Conservation (phyloP, 2,888 invertebrate species). For the Platynereis dumerilii region DNA sequence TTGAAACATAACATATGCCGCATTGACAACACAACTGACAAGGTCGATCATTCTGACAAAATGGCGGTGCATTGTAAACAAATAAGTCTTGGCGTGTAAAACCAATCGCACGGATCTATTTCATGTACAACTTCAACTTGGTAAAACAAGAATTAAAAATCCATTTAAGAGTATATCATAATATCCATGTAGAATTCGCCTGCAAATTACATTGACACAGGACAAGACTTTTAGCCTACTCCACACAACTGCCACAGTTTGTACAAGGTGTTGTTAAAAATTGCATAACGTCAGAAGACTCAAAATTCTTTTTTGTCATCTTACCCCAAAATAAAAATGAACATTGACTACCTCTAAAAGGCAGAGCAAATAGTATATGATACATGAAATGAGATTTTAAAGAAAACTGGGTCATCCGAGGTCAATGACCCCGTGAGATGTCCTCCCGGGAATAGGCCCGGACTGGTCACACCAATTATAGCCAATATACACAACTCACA, state of each 20-base stretch:
- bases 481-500: conserved; percentile 1
- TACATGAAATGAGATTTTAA: neutral
- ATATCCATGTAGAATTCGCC: conserved; percentile 7
- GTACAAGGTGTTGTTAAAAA: neutral
- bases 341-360: conserved; percentile 1
- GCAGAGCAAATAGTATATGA: conserved; percentile 3
- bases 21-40: no score
- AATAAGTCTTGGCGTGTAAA: neutral
- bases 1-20: no score
- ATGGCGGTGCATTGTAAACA: no score
- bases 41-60: no score
- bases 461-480: neutral
- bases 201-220: conserved; percentile 8
- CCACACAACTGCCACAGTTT: conserved; percentile 1
- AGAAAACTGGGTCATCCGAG: neutral
- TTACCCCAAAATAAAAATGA: neutral
- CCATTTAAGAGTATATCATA: conserved; percentile 2
- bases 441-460: no score
- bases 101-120: conserved; percentile 1
- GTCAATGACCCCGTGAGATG: neutral
- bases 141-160: conserved; percentile 4
- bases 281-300: conserved; percentile 2
- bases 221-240: conserved; percentile 9
- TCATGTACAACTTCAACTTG: conserved; percentile 3
- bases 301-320: conserved; percentile 1